phyloP scores from a whole-genome alignment of 2,113 vertebrate genomes.

The Vanacampus margaritifer region DNA sequence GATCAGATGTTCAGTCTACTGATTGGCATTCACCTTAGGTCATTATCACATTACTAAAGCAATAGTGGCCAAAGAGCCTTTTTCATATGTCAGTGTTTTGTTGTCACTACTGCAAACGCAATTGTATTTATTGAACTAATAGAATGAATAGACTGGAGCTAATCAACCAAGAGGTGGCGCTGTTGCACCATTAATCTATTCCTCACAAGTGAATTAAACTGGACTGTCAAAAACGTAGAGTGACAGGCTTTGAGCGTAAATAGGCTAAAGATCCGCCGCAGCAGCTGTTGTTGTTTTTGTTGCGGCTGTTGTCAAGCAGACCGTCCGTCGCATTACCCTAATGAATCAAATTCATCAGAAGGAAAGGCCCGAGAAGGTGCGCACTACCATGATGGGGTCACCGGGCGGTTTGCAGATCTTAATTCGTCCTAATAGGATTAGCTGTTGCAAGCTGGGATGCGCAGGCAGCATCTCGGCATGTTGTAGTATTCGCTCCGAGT shows the following conservation, averaged over 20 bases:
- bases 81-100: too few relatives aligned
- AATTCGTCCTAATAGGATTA: conserved; percentile 68
- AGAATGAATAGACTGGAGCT: background rate
- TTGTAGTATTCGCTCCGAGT: conserved; percentile 13
- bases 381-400: conserved; percentile 32
- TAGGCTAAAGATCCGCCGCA: background rate
- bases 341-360: conserved; percentile 35
- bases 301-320: background rate
- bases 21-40: too few relatives aligned
- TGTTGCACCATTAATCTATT: conserved; percentile 21
- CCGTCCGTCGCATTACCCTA: conserved; percentile 15
- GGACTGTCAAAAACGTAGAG: background rate
- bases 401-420: conserved; percentile 45
- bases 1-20: too few relatives aligned
- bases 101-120: too few relatives aligned
- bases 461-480: conserved; percentile 31
- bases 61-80: too few relatives aligned
- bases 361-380: conserved; percentile 12
- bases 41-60: too few relatives aligned
- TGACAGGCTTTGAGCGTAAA: background rate
- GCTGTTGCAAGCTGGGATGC: conserved; percentile 43
- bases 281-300: conserved; percentile 3
- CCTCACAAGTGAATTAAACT: conserved; percentile 8
- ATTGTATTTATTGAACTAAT: background rate
- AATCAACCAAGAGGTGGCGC: conserved; percentile 48